Evolutionary conservation across 1,140 invertebrate genomes (phyloP), one percentile per base, ranked within the genome.

Genomic region (Helicoverpa armigera): DNA sequence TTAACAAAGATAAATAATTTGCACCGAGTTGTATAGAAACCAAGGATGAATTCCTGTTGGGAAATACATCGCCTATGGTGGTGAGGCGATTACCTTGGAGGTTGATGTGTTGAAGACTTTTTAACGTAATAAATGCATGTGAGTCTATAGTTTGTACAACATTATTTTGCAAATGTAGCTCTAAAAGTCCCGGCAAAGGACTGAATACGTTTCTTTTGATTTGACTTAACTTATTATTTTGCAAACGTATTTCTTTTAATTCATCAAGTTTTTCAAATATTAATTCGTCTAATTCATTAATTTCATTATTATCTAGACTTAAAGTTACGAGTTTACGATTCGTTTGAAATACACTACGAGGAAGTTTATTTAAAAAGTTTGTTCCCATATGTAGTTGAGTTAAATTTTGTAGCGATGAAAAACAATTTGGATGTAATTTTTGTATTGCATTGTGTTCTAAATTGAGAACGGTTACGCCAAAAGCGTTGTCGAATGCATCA

Each of bases 251-350:
- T 95, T 98, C 98, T 67, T 97, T 96, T 54, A 99, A 91, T 82
- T 97, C 96, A 56, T 96, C 95, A 73, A 97, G 95, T 88, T 97
- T 97, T 80, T 96, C 94, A 90, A 99, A 99, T 82, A 97, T 97
- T 29, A 97, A 97, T 10, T 97, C 96, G 86, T 98, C 96, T 70
- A 99, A 93, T 85, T 98, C 97, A 5, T 96, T 95, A 58, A 99
- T 98, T 91, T 97, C 96, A 95, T 99, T 99, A 85, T 98, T 97
- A 95, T 99, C 98, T 85, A 99, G 93, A 83, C 98, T 99, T 53
- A 99, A 94, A 4, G 98, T 98, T 7, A 97, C 97, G 13, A 99
- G 95, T 86, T 97, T 97, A 60, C 95, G 95, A 88, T 97, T 98
- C 82, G 96, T 95, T 75, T 96, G 95, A 87, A 99, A 97, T 85